Evolutionary conservation across 2,113 vertebrate genomes (phyloP).

Genomic region (Thalassoma bifasciatum): DNA sequence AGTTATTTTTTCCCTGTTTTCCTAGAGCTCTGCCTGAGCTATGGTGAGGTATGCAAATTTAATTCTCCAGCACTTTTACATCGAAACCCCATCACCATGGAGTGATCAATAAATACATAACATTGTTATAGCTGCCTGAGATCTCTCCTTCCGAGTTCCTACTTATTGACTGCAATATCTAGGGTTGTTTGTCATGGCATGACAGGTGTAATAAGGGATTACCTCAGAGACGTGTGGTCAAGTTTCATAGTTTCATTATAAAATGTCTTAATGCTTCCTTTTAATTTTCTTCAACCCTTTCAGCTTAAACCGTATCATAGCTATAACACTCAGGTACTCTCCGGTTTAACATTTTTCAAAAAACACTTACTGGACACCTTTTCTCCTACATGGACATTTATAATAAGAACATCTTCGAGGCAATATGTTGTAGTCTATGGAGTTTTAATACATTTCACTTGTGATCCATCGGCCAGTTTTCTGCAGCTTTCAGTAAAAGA

Average conservation of each 20-base stretch:
- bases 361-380: neutral
- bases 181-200: constrained; percentile 1
- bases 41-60: constrained; percentile 13
- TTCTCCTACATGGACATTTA: constrained; percentile 12
- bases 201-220: neutral
- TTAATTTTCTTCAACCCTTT: neutral
- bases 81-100: constrained; percentile 46
- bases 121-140: constrained; percentile 39
- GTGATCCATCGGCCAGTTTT: constrained; percentile 28
- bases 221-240: neutral
- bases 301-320: neutral
- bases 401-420: constrained; percentile 15
- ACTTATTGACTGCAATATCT: neutral
- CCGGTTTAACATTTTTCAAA: neutral
- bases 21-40: constrained; percentile 1
- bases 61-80: constrained; percentile 42
- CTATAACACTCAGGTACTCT: neutral
- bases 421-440: constrained; percentile 17
- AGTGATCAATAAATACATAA: constrained; percentile 65
- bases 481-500: constrained; percentile 20
- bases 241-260: neutral
- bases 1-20: neutral
- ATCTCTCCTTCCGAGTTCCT: constrained; percentile 2
- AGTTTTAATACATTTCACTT: constrained; percentile 39
- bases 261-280: neutral